Evolutionary conservation across 2,113 vertebrate genomes (phyloP).

Genomic region (Psilopsiagon aymara): DNA sequence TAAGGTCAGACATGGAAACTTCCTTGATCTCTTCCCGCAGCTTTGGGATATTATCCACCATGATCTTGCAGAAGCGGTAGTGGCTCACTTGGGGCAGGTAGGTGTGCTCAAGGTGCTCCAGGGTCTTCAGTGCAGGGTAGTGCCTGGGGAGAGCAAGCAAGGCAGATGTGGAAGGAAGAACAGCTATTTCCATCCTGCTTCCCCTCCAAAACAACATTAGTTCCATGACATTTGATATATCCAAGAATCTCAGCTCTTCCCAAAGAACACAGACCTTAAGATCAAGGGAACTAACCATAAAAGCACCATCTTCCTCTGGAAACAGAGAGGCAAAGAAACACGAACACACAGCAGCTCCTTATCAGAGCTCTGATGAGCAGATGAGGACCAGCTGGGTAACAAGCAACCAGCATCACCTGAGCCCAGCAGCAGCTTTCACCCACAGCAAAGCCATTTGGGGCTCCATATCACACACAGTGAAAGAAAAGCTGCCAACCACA

Average conservation of each 20-base stretch:
- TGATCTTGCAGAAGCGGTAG: constrained; percentile 94
- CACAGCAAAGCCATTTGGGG: neutral
- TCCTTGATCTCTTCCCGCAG: constrained; percentile 90
- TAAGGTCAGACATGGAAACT: constrained; percentile 94
- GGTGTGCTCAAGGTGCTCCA: constrained; percentile 91
- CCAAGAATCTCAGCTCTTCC: neutral
- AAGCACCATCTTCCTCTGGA: neutral
- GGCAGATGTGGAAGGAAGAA: neutral
- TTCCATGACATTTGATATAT: neutral
- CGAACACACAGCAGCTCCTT: neutral
- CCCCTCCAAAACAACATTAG: neutral
- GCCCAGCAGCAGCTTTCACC: neutral
- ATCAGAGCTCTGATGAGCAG: neutral
- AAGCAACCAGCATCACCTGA: neutral
- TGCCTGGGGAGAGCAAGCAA: constrained; percentile 77
- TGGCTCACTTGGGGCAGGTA: constrained; percentile 91
- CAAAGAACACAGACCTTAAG: neutral
- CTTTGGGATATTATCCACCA: constrained; percentile 92
- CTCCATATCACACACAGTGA: neutral
- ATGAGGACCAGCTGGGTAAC: neutral
- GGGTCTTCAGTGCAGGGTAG: constrained; percentile 92
- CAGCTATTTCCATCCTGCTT: constrained; percentile 16
- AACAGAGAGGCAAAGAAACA: neutral
- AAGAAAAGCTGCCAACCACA: neutral
- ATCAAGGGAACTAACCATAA: neutral